Conservation (phyloP, 1,140 invertebrate genomes). For the Helicoverpa armigera region DNA sequence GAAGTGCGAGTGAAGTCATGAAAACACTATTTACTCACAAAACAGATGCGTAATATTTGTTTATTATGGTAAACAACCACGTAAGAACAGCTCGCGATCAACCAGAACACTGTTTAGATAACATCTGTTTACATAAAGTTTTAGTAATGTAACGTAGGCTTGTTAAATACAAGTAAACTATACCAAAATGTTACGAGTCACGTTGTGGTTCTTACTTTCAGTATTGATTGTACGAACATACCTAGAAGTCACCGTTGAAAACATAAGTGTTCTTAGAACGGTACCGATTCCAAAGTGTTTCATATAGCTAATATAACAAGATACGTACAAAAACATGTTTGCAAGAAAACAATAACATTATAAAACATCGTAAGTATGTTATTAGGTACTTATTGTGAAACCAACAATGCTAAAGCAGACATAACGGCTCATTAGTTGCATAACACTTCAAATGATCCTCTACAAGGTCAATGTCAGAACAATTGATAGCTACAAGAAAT, state of each 20-base stretch:
- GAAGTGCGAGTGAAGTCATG: conserved; percentile 3
- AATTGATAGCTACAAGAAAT: conserved; percentile 12
- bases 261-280: too few relatives aligned
- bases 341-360: conserved; percentile 3
- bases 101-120: conserved; percentile 21
- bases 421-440: conserved; percentile 23
- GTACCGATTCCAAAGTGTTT: too few relatives aligned
- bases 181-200: neutral
- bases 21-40: conserved; percentile 10
- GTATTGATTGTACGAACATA: neutral
- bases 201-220: neutral
- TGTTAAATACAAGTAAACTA: conserved; percentile 23
- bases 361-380: neutral
- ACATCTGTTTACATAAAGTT: conserved; percentile 33
- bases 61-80: conserved; percentile 8
- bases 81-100: conserved; percentile 10
- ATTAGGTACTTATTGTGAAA: conserved; percentile 5
- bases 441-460: conserved; percentile 20
- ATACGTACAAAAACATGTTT: neutral
- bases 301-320: too few relatives aligned
- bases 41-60: conserved; percentile 10
- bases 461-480: conserved; percentile 10
- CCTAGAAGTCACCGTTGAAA: too few relatives aligned
- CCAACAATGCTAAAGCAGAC: conserved; percentile 31
- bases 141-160: conserved; percentile 9